Evolutionary conservation across 2,888 invertebrate genomes (phyloP).

Genomic region (Smittia sp.): DNA sequence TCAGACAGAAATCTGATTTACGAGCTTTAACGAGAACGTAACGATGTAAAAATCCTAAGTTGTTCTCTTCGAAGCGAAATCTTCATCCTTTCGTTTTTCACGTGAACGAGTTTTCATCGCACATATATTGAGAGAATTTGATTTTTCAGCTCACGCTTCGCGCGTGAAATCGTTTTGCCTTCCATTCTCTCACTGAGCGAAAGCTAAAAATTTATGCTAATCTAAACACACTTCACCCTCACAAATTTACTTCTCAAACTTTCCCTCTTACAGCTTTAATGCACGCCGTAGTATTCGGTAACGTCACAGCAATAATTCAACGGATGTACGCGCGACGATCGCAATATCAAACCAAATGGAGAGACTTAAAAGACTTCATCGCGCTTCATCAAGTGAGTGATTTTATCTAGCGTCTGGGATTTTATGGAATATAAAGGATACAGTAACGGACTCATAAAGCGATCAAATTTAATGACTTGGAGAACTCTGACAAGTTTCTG

Average conservation of each 20-base stretch:
- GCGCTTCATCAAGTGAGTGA: constrained; percentile 72
- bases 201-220: background rate
- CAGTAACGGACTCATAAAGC: too few species aligned
- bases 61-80: too few species aligned
- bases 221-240: background rate
- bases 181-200: background rate
- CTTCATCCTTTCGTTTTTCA: too few species aligned
- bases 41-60: too few species aligned
- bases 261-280: constrained; percentile 71
- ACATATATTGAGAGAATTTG: constrained; percentile 20
- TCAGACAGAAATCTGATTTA: too few species aligned
- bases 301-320: constrained; percentile 96
- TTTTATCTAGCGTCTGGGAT: background rate
- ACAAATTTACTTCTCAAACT: background rate
- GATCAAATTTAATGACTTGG: too few species aligned
- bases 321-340: constrained; percentile 93
- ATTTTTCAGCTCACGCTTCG: background rate
- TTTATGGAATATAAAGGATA: background rate
- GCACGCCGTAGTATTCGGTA: constrained; percentile 97
- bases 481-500: too few species aligned
- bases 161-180: background rate
- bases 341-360: constrained; percentile 90
- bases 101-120: too few species aligned
- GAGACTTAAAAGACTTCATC: constrained; percentile 93
- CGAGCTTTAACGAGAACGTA: too few species aligned